Evolutionary conservation across 2,888 invertebrate species (phyloP).

Genomic region (Glomeris marginata): DNA sequence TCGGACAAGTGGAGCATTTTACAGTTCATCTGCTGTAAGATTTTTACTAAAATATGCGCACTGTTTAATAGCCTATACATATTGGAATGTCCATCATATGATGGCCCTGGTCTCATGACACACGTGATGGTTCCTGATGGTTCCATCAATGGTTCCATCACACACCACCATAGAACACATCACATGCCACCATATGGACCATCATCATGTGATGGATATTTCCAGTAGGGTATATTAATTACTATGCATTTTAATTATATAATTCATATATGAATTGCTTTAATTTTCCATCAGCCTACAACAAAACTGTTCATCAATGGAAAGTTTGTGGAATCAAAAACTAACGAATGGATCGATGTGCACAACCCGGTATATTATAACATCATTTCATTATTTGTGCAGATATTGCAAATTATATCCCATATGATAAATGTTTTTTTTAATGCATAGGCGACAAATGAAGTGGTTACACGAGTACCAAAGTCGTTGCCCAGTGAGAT

Average conservation of each 20-base stretch:
- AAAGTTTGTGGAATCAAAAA: constrained; percentile 78
- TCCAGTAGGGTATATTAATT: too few species aligned
- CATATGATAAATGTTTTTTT: constrained; percentile 3
- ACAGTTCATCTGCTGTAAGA: too few species aligned
- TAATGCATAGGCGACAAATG: constrained; percentile 53
- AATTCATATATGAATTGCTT: not conserved
- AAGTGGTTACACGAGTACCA: constrained; percentile 64
- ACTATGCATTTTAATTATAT: not conserved
- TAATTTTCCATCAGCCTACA: constrained; percentile 35
- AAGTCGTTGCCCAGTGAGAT: constrained; percentile 78
- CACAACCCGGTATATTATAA: constrained; percentile 55
- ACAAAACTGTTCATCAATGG: constrained; percentile 95
- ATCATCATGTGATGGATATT: too few species aligned
- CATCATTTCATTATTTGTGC: not conserved
- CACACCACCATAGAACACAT: too few species aligned
- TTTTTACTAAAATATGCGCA: too few species aligned
- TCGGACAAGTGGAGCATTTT: too few species aligned
- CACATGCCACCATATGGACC: too few species aligned
- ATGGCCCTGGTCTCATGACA: too few species aligned
- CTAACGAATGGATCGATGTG: constrained; percentile 85
- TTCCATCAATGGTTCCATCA: too few species aligned
- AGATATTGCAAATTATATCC: not conserved
- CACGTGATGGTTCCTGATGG: too few species aligned
- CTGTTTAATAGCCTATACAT: too few species aligned
- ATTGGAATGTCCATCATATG: too few species aligned